Base-by-base conservation (phyloP, 2,797 vertebrate species). In the Bucorvus abyssinicus region DNA sequence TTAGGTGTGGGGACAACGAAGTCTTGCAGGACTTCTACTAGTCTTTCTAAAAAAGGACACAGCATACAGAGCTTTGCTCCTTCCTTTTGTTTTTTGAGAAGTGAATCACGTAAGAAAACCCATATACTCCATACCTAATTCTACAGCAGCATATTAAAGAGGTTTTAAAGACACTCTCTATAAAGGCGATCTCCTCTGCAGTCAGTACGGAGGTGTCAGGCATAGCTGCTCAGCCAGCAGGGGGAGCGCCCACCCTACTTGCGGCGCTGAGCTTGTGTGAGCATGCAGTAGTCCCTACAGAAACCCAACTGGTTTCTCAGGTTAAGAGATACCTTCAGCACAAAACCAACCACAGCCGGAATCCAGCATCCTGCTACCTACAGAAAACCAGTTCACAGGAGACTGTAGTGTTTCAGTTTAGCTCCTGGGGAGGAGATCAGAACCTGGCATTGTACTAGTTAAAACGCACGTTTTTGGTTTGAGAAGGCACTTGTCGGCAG, bases 161-260 rank as follows among this genome's bases (percentile, higher is more conserved):
- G 3, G 5, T 36, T 82, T 77, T 63, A 17, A 40, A 78, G n/a
- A 12, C 5, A 4, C 6, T 68, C 26, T 42, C 22, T 14, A 22
- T n/a, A 73, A 42, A 85, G 21, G 16, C 3, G 1, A 18, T 16
- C 44, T 45, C 38, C 19, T 32, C 44, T 13, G 1, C 0, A 0
- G 7, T 8, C 20, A 34, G 50, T 3, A 23, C 12, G 0, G 13
- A 50, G 13, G 14, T 10, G 21, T 1, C 6, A 85, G 5, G n/a
- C 47, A 27, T 4, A 55, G 75, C 71, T 44, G 49, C 49, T 3
- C 42, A 40, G 73, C 94, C 90, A 84, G 93, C 87, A 96, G 87
- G 14, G 89, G 93, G 95, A 90, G 90, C 0, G 27, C 77, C 29
- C 36, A 59, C 63, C 56, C 73, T 0, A 1, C 1, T 1, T 2